Evolutionary conservation across 2,888 invertebrate genomes (phyloP), one percentile per base, ranked within the genome.

Genomic region (Euzetes globulus): DNA sequence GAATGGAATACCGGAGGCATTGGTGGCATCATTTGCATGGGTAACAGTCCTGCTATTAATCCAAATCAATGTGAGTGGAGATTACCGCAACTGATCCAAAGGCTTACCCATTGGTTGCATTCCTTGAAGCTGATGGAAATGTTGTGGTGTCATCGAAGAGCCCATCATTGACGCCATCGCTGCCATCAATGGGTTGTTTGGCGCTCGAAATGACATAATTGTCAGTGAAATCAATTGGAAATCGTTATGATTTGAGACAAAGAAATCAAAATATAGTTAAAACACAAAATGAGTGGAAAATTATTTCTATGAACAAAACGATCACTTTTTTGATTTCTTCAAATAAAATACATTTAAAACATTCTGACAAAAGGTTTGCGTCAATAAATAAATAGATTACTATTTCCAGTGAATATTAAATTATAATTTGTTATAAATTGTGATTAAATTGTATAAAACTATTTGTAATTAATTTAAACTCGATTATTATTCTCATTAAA

Each of bases 131-230:
- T 41, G 70, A 47, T 68, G 41, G 68, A 27, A 47, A 7, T 45
- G 70, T 15, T 45, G 22, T 7, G 45, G 45, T 25, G 70, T 9
- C 70, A 70, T 70, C 25, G 19, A 7, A 15, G 65, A 65, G 41
- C 65, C 65, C 73, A 74, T 74, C 58, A 71, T 25, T 19, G 74
- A 70, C 7, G 74, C 74, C 74, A 74, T 74, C n/a, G 74, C 74
- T 5, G 70, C 55, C 50, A 74, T 70, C 45, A 70, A 17, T 17
- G 22, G 27, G n/a, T 70, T 70, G 15, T 45, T 70, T 13, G 70
- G 70, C 22, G 25, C 45, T 15, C 45, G 45, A 25, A 70, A 70
- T 70, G 70, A 33, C 70, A 70, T 70, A 17, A 27, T 47, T 70
- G n/a, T 70, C 5, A 13, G n/a, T 63, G n/a, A 45, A 22, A 47